Base-by-base conservation (phyloP, 2,888 invertebrate genomes). In the Orthosia incerta region DNA sequence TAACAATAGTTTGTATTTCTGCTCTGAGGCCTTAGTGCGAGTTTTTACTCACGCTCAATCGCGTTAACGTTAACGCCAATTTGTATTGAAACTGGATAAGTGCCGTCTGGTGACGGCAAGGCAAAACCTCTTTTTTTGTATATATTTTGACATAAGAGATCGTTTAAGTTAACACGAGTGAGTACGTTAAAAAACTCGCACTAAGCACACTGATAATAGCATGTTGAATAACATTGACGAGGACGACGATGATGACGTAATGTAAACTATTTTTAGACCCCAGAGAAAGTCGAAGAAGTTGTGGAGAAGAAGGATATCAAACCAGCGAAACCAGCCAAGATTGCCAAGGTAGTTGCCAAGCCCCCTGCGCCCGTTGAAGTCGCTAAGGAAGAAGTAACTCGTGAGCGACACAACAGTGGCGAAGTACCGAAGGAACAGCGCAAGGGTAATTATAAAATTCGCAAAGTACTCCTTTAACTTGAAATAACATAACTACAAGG, bases 401-500 rank as follows among this genome's bases (percentile, higher is more conserved):
- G 92, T 55, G 95, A 95, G 77, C 89, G 91, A 18, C 91, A 87
- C 71, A 92, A 89, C 79, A 93, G 89, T 69, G 90, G 87, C 3
- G 96, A 96, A 53, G 88, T 87, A 1, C 91, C 95, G 16, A 95
- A 95, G 80, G 96, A 96, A 78, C 95, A 95, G 86, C 94, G 95
- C 61, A 96, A 96, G 91, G 93, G 96, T 96, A 45, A 46, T 26
- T 75, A 4, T 23, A 31, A 31, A 20, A 59, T 45, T 18, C 16
- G 15, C 45, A 51, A 51, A 73, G 45, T 48, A 56, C 16, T 13
- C 11, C 15, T n/a, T 12, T 45, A 20, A 53, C 13, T 26, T 50
- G 12, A 20, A 76, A 64, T 50, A 20, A 75, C 11, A 48, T 45
- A 61, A 71, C 39, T 50, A 4, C 16, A 57, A 45, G 11, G 48